phyloP scores from a whole-genome alignment of 2,797 vertebrate genomes.

The Falco rusticolus region DNA sequence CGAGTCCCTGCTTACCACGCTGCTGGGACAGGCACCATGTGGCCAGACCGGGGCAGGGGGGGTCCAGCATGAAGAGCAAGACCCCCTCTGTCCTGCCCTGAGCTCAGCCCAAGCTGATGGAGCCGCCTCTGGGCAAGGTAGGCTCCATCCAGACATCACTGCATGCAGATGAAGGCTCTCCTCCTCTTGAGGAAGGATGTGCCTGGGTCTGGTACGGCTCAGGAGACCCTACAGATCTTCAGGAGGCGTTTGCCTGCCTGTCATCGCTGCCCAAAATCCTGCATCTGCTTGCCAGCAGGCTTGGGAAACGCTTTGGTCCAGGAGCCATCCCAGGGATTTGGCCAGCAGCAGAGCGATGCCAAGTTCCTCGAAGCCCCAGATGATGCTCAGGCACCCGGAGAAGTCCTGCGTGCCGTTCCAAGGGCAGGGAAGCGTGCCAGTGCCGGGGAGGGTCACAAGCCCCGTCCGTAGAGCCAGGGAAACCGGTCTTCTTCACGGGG shows the following conservation, averaged over 20 bases:
- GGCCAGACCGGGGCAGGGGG: neutral
- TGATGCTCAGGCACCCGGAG: accelerated
- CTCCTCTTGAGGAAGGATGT: neutral
- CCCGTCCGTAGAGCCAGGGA: accelerated
- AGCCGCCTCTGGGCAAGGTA: neutral
- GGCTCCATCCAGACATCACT: accelerated
- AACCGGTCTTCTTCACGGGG: accelerated
- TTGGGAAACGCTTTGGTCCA: neutral
- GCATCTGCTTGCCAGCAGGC: accelerated
- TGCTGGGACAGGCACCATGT: neutral
- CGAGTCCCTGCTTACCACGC: neutral
- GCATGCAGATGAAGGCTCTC: accelerated
- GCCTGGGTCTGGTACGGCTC: neutral
- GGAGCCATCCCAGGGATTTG: accelerated
- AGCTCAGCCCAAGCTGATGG: neutral
- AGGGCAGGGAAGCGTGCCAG: accelerated
- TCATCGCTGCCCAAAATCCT: neutral
- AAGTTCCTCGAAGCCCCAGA: neutral
- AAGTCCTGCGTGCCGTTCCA: accelerated
- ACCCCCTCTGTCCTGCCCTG: neutral
- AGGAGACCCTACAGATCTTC: neutral
- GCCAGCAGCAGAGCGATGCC: accelerated
- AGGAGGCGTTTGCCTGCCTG: neutral
- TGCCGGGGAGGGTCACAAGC: accelerated
- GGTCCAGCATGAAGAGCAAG: neutral